Conservation (phyloP, 2,888 invertebrate species). For the Prosopocoilus inquinatus region DNA sequence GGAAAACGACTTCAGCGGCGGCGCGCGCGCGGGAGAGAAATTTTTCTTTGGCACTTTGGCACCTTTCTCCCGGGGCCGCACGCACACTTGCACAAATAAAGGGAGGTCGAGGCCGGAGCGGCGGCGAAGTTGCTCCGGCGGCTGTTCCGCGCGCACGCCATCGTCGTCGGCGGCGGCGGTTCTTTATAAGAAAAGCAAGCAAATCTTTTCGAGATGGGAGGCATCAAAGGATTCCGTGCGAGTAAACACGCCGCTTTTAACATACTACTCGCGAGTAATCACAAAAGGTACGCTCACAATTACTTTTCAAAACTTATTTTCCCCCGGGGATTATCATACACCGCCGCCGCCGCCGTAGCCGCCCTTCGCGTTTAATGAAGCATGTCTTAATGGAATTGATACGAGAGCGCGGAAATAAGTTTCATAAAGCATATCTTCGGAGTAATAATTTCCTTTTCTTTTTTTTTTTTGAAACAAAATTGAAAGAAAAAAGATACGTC, state of each 20-base stretch:
- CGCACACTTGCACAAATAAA: background rate
- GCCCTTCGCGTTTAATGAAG: no score
- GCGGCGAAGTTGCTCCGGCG: background rate
- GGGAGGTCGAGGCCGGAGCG: background rate
- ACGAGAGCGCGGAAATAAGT: no score
- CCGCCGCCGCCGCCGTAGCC: no score
- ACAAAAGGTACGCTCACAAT: background rate
- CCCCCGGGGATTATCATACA: background rate
- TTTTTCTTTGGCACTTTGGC: background rate
- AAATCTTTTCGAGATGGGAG: background rate
- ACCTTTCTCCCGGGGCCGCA: background rate
- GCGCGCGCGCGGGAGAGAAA: background rate
- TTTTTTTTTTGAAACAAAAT: no score
- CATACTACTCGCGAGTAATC: background rate
- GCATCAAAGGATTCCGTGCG: background rate
- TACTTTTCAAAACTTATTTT: background rate
- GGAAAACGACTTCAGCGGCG: background rate
- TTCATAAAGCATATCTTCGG: no score
- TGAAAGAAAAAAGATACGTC: no score
- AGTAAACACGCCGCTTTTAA: background rate
- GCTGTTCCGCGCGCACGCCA: no score
- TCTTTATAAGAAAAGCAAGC: background rate
- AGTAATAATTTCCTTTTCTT: no score
- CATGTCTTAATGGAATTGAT: no score
- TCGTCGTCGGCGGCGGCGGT: background rate